A percentile compares a stretch with the other conserved stretches of the same genome.
These are phyloP conservation scores for Laspeyria flexula DNA, from an alignment of 2,888 invertebrate species.

Conservation along the genomic window DNA sequence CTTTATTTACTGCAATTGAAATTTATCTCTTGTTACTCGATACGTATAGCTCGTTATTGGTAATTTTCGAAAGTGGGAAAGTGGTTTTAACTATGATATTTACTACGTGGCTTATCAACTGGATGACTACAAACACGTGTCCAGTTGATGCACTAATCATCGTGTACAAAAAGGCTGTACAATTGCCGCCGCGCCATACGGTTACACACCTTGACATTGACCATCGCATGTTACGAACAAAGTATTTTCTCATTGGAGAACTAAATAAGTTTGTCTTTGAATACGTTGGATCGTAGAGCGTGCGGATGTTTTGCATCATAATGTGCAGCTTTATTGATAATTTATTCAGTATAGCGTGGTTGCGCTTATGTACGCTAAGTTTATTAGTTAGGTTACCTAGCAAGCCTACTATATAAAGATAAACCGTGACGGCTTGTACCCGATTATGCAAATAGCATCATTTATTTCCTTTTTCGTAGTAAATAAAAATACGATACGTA, in stretches of 20 bases:
- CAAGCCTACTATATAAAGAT: slow-evolving; percentile 63
- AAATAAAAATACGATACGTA: slow-evolving; percentile 52
- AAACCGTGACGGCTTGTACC: slow-evolving; percentile 59
- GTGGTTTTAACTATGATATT: slow-evolving; percentile 10
- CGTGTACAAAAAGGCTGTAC: no score
- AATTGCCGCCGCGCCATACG: no score
- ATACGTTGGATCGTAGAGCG: slow-evolving; percentile 18
- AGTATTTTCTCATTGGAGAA: slow-evolving; percentile 50
- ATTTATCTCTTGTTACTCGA: slow-evolving; percentile 38
- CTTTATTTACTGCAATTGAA: slow-evolving; percentile 56
- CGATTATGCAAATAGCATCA: slow-evolving; percentile 73
- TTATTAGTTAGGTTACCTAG: slow-evolving; percentile 52
- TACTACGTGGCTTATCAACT: slow-evolving; percentile 27
- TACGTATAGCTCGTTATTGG: slow-evolving; percentile 2
- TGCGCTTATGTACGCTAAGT: slow-evolving; percentile 48
- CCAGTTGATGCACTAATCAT: slow-evolving; percentile 1
- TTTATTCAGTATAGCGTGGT: slow-evolving; percentile 64
- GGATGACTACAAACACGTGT: slow-evolving; percentile 21
- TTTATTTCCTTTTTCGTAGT: slow-evolving; percentile 71
- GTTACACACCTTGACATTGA: slow-evolving; percentile 64
- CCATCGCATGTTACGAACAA: slow-evolving; percentile 51
- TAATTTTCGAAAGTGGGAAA: slow-evolving; percentile 29
- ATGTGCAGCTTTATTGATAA: slow-evolving; percentile 64
- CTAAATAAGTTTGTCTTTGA: slow-evolving; percentile 41
- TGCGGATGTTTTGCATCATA: slow-evolving; percentile 51